These are phyloP conservation scores for Drosophila antonietae DNA, from an alignment of 2,888 invertebrate species.

Conservation along the genomic window DNA sequence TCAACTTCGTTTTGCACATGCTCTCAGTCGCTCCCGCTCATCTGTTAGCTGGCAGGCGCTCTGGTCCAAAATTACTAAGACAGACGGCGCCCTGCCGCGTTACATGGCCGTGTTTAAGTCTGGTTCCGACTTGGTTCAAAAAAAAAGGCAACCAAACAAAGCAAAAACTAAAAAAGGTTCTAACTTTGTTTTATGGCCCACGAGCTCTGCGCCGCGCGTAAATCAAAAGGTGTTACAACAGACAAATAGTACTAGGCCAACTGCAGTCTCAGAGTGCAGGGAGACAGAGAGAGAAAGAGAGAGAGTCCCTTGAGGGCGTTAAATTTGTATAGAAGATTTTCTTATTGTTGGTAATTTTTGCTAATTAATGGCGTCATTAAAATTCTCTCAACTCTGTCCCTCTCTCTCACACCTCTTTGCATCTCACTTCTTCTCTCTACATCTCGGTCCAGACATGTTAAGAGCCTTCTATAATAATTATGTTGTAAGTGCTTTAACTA, in stretches of 20 bases:
- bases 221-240: slow-evolving; percentile 75
- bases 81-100: slow-evolving; percentile 72
- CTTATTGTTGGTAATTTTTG: slow-evolving; percentile 70
- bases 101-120: slow-evolving; percentile 54
- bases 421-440: background rate
- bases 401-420: background rate
- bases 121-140: slow-evolving; percentile 46
- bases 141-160: background rate
- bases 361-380: slow-evolving; percentile 78
- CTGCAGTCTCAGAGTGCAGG: background rate
- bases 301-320: slow-evolving; percentile 35
- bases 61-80: slow-evolving; percentile 39
- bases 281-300: background rate
- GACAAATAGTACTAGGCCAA: slow-evolving; percentile 45
- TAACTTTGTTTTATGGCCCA: slow-evolving; percentile 73
- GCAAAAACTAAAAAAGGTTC: slow-evolving; percentile 25
- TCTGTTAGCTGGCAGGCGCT: slow-evolving; percentile 27
- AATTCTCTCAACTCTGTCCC: slow-evolving; percentile 23
- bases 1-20: slow-evolving; percentile 35
- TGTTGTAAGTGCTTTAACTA: slow-evolving; percentile 66
- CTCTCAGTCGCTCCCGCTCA: background rate
- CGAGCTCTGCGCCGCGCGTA: slow-evolving; percentile 61
- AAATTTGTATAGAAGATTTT: slow-evolving; percentile 51
- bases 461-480: slow-evolving; percentile 60
- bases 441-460: slow-evolving; percentile 30